Evolutionary conservation across 2,797 vertebrate species (phyloP), one percentile per base, ranked within the genome.

Genomic region (Leuciscus waleckii): DNA sequence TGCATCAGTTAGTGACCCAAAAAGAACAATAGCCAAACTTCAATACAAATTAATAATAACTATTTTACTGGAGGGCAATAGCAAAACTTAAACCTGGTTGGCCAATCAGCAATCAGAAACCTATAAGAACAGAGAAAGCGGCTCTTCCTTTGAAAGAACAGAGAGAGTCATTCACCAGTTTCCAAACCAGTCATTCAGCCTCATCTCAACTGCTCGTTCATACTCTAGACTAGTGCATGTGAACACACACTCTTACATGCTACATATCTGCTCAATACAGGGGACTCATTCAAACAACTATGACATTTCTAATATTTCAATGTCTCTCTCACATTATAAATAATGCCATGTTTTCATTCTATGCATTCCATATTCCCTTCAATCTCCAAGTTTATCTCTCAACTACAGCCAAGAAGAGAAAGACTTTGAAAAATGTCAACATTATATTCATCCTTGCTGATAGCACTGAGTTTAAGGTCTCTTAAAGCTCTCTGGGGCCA

Each of bases 111-210:
- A 90, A 91, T 92, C 90, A 87, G 91, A 85, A 91, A 87, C 91
- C 92, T 90, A 90, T 92, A 90, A 92, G 91, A 91, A 83, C 73
- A 83, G 83, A 90, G 80, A 88, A 86, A 83, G 89, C 49, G 71
- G 77, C 2, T 46, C 77, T 37, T 80, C 26, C 10, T 58, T 68
- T 56, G 56, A 46, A 70, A 90, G 90, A 93, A 95, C 92, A 95
- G 92, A 94, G 93, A 89, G 91, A 87, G 90, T 91, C 91, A 94
- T 95, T 95, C 93, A 95, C 90, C 88, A 82, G 89, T 91, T 90
- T 92, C 93, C 91, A 94, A 92, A 92, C 92, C 75, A 92, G 93
- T 93, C 94, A 93, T 94, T 95, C 92, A 95, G 91, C 87, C 90
- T 58, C 56, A n/a, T 39, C 69, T 54, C 16, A 75, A 32, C 49